Evolutionary conservation across 2,888 invertebrate species (phyloP).

Genomic region (Drosophila quasianomalipes): DNA sequence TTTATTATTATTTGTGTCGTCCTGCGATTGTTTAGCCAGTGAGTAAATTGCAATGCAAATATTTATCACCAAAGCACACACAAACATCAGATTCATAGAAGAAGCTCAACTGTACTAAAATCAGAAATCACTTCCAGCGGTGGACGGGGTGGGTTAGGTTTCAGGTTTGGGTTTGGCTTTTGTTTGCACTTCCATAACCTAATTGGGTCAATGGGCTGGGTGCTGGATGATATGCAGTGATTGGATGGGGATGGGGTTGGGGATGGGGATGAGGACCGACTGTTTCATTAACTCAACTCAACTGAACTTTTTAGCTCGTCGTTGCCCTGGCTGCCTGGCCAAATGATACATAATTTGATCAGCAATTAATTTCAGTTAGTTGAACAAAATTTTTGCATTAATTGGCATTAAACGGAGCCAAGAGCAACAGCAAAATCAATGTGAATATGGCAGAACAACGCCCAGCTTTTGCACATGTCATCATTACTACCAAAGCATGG

Average conservation of each 20-base stretch:
- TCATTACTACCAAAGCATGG: neutral
- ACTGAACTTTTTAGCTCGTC: constrained; percentile 23
- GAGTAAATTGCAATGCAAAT: constrained; percentile 85
- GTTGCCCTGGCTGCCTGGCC: constrained; percentile 13
- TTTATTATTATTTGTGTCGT: constrained; percentile 97
- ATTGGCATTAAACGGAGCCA: constrained; percentile 59
- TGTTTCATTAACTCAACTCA: constrained; percentile 48
- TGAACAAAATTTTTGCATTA: constrained; percentile 65
- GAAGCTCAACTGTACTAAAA: constrained; percentile 4
- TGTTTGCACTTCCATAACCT: constrained; percentile 18
- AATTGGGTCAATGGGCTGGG: constrained; percentile 64
- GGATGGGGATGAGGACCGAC: constrained; percentile 2
- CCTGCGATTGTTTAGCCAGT: constrained; percentile 96
- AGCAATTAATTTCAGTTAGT: constrained; percentile 71
- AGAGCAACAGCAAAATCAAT: constrained; percentile 16
- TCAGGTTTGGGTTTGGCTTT: neutral
- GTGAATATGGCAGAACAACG: constrained; percentile 16
- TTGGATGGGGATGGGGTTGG: constrained; percentile 4
- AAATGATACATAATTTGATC: constrained; percentile 60
- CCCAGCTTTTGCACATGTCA: constrained; percentile 41
- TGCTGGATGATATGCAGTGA: neutral
- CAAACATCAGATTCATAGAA: neutral
- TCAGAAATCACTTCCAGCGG: neutral
- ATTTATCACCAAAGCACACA: constrained; percentile 53
- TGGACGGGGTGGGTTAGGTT: neutral